Evolutionary conservation across 1,140 invertebrate species (phyloP), one percentile per base, ranked within the genome.

Genomic region (Temnothorax longispinosus): DNA sequence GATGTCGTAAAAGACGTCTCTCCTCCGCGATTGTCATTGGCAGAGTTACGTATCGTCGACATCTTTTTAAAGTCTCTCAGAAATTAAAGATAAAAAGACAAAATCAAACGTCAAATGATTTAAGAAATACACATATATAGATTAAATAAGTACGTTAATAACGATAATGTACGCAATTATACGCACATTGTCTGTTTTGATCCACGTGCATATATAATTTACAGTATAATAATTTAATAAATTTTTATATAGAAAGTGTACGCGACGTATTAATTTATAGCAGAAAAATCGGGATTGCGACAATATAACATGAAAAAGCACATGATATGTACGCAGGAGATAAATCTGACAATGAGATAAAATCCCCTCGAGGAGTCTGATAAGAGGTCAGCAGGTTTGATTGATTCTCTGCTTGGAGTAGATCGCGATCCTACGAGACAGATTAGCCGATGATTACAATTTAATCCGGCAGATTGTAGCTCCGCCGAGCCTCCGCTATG

Each of bases 371-470:
- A 80, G 72, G 41, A 35, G 54, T 52, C 58, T 81, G 89, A 92
- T 90, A 92, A 92, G 69, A 47, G 84, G 67, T 54, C 80, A 78
- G 44, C 44, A 67, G 21, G 82, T 77, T 87, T 87, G 91, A 93
- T 92, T 92, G 93, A 93, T 94, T 92, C 88, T 78, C 87, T 88
- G 78, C 88, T 86, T 74, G 71, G 56, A 85, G 27, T 67, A 89
- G 64, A 81, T 89, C 64, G 77, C 74, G 77, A 89, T 87, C 77
- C 52, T 81, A 62, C 38, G 52, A 47, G 86, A 85, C 71, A 88
- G 89, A 87, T 91, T 86, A 88, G 74, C 62, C 58, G 71, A 62
- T 82, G 82, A 90, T 91, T 90, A 91, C 88, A 69, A 88, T 86
- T 82, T 90, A 84, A 87, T 89, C 74, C 76, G 52, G 62, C 85